Evolutionary conservation across 1,140 invertebrate species (phyloP), one percentile per base, ranked within the genome.

Genomic region (Diabrotica virgifera): DNA sequence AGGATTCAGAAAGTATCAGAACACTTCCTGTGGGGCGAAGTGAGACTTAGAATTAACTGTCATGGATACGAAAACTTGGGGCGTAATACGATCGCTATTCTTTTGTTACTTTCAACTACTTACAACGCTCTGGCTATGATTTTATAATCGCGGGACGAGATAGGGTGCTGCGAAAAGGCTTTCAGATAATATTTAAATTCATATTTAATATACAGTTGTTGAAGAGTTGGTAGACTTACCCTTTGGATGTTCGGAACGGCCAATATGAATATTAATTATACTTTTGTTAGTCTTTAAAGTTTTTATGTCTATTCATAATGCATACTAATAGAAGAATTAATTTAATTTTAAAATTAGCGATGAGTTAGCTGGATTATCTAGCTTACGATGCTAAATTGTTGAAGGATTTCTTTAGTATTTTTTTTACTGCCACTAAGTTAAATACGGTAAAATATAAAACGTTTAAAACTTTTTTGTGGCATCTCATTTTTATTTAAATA

Each of bases 41-140:
- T 57, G 60, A 60, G 57, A 70, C 61, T 57, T 59, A 67, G 71
- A 67, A 75, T 75, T 75, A 75, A 75, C 74, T 74, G 74, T 72
- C 69, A 75, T 75, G 71, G 74, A 75, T 75, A 75, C 72, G 55
- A 73, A 72, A 71, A 70, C 67, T 69, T 68, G 66, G 72, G 72
- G 72, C 67, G 68, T 69, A 72, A 71, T 63, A 54, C 68, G 56
- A 68, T 68, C 67, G 64, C 65, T 60, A 68, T 60, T 68, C 70
- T 69, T 71, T 74, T 74, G 72, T 74, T 74, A 71, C 63, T 67
- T 50, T 54, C 40, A 70, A 73, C 71, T 74, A 73, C 70, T 74
- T 74, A 71, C 65, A 68, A 69, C 65, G 66, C 64, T 59, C 24
- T 24, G 63, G 62, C 69, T 71, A 68, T 68, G 69, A 69, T 70